A percentile compares a stretch with the other conserved stretches of the same genome.
phyloP scores from a whole-genome alignment of 2,113 vertebrate species.

The Marmota monax region DNA sequence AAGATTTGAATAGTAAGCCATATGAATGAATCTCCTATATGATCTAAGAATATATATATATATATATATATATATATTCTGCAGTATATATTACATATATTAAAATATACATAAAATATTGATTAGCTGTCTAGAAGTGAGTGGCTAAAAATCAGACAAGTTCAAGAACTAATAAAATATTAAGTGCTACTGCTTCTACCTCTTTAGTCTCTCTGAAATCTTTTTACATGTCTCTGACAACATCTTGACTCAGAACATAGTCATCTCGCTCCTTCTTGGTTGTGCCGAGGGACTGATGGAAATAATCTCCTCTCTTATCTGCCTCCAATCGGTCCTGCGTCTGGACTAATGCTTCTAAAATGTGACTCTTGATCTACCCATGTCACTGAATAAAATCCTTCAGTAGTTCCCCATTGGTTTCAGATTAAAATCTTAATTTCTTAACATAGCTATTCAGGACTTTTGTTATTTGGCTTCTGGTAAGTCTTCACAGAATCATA shows the following conservation, averaged over 20 bases:
- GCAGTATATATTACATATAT: background rate
- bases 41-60: background rate
- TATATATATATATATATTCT: background rate
- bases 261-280: background rate
- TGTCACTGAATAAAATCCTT: background rate
- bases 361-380: background rate
- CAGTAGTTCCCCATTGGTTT: background rate
- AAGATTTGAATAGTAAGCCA: background rate
- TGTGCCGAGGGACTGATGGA: background rate
- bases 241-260: background rate
- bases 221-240: background rate
- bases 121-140: background rate
- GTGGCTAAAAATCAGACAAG: background rate
- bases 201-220: background rate
- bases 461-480: background rate
- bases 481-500: background rate
- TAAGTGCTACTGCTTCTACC: background rate
- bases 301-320: background rate
- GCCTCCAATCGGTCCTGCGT: background rate
- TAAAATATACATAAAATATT: background rate
- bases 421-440: background rate
- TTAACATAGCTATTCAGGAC: background rate
- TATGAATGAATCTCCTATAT: background rate
- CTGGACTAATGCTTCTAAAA: background rate
- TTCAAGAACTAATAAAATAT: background rate